These are phyloP conservation scores for Tarsius wallacei DNA, from an alignment of 2,797 vertebrate genomes.

Conservation along the genomic window DNA sequence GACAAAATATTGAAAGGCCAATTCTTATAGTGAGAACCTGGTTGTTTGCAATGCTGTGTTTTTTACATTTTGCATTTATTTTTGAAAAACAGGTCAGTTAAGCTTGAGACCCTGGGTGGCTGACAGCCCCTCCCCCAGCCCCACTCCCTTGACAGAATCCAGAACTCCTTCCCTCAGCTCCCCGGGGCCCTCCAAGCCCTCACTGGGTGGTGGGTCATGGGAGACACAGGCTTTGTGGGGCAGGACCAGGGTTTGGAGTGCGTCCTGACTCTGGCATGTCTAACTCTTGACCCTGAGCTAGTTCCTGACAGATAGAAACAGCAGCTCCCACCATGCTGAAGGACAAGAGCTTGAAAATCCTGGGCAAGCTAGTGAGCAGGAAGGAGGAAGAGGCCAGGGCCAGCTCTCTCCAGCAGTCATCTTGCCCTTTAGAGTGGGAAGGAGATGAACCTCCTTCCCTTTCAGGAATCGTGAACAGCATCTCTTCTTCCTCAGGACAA, in stretches of 20 bases:
- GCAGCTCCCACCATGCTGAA: not conserved
- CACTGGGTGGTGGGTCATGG: not conserved
- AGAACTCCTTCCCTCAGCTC: not conserved
- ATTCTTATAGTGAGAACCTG: not conserved
- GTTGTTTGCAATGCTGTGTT: not conserved
- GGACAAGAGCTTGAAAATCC: not conserved
- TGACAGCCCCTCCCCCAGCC: not conserved
- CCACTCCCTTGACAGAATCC: not conserved
- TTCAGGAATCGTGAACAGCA: not conserved
- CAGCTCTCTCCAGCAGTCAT: not conserved
- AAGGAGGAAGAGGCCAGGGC: fast-evolving
- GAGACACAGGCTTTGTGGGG: not conserved
- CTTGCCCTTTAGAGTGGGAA: not conserved
- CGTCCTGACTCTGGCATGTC: not conserved
- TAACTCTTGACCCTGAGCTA: not conserved
- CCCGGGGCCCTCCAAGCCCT: not conserved
- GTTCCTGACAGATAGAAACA: not conserved
- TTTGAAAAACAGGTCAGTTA: not conserved
- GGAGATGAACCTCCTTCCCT: not conserved
- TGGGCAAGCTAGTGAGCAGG: not conserved
- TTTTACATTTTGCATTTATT: not conserved
- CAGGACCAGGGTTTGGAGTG: not conserved
- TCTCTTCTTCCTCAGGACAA: not conserved
- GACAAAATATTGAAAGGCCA: not conserved
- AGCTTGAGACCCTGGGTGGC: not conserved